Conservation (phyloP, 1,140 invertebrate species). For the Scaptomyza montana region DNA sequence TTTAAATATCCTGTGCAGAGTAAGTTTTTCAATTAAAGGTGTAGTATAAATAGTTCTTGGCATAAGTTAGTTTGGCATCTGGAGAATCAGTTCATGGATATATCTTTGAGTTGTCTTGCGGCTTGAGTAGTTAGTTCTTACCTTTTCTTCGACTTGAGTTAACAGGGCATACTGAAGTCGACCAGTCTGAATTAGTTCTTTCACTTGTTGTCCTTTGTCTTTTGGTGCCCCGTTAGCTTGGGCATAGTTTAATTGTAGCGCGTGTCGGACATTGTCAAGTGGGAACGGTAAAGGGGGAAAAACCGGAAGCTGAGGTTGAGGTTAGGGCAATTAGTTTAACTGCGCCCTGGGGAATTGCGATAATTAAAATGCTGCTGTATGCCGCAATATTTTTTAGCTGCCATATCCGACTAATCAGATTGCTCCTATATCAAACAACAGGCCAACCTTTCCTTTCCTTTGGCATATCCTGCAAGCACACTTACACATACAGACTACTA, state of each 20-base stretch:
- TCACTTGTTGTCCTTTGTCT: constrained; percentile 21
- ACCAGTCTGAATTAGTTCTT: background rate
- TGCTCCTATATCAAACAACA: constrained; percentile 71
- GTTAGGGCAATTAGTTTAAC: constrained; percentile 77
- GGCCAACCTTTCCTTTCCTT: constrained; percentile 28
- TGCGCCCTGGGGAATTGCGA: constrained; percentile 72
- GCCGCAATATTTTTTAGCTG: constrained; percentile 78
- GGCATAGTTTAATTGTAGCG: constrained; percentile 79
- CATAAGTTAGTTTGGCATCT: no score
- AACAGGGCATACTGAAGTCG: background rate
- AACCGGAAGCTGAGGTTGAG: background rate
- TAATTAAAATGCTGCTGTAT: constrained; percentile 80
- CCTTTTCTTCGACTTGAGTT: no score
- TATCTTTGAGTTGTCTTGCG: no score
- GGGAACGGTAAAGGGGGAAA: background rate
- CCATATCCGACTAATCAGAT: constrained; percentile 72
- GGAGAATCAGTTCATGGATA: no score
- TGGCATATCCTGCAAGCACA: constrained; percentile 18
- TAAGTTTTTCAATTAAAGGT: background rate
- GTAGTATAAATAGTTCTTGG: background rate
- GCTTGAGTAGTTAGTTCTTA: no score
- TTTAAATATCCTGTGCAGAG: background rate
- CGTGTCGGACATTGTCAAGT: constrained; percentile 17
- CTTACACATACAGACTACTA: constrained; percentile 1
- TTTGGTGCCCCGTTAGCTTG: constrained; percentile 24